These are phyloP conservation scores for Neocloeon triangulifer DNA, from an alignment of 1,140 invertebrate species.

Conservation along the genomic window DNA sequence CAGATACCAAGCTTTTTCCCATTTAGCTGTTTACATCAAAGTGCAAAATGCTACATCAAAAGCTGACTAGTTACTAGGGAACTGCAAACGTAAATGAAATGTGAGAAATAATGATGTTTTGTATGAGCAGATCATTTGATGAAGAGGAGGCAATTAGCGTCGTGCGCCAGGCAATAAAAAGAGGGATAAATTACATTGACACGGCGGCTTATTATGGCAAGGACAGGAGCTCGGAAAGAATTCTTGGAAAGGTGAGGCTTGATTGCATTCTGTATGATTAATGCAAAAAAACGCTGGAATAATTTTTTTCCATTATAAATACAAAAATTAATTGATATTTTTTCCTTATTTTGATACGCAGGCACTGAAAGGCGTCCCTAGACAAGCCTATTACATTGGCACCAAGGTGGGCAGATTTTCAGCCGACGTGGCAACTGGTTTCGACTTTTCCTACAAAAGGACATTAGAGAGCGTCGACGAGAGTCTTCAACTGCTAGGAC, in stretches of 20 bases:
- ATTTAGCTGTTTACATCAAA: no score
- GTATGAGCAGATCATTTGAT: conserved; percentile 25
- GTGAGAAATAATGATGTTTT: no score
- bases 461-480: conserved; percentile 50
- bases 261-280: no score
- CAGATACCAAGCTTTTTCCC: no score
- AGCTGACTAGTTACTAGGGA: no score
- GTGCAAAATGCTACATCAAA: no score
- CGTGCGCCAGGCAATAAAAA: conserved; percentile 41
- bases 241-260: conserved; percentile 58
- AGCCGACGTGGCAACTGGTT: conserved; percentile 45
- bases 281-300: no score
- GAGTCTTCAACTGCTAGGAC: conserved; percentile 45
- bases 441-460: conserved; percentile 64
- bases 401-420: conserved; percentile 83
- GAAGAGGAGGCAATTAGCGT: conserved; percentile 40
- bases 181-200: conserved; percentile 79
- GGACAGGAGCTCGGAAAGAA: conserved; percentile 49
- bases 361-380: conserved; percentile 55
- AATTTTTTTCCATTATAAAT: conserved; percentile 2
- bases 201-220: conserved; percentile 82
- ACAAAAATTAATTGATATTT: conserved; percentile 6
- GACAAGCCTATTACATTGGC: conserved; percentile 67
- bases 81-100: no score
- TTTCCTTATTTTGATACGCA: conserved; percentile 15